Evolutionary conservation across 2,888 invertebrate species (phyloP), one percentile per base, ranked within the genome.

Genomic region (Callimorpha dominula): DNA sequence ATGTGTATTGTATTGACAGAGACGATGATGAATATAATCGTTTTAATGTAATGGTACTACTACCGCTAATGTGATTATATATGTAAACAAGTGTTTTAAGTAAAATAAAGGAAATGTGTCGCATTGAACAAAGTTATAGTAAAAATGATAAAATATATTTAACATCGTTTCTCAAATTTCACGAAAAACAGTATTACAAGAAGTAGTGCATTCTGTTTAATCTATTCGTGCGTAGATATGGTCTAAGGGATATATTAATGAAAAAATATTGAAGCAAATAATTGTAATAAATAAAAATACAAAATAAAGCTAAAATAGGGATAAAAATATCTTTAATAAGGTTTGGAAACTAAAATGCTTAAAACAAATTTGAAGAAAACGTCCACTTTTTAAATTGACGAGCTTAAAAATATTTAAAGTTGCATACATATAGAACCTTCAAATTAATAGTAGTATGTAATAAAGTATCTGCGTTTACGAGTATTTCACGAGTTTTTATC

Each of bases 341-440:
- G 5, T 40, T 31, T 50, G 5, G 17, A 42, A 54, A 67, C 5
- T 42, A 54, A 54, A 42, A 67, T 54, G 43, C 46, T 63, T 52
- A 46, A 67, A 52, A 67, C 6, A 46, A 60, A 68, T 54, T 54
- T 20, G 9, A 57, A 68, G 17, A 70, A 70, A 71, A 77, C 82
- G 81, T 81, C 81, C 82, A 80, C 31, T 69, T 74, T 75, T 74
- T 52, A 20, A 73, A 74, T 49, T 66, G 57, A 76, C 72, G 76
- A 80, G 81, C 81, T 81, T 81, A 73, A n/a, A 66, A 62, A 57
- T 46, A 50, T 63, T 71, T 49, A 63, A 65, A 62, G n/a, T 71
- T 57, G 65, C 46, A 68, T 60, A 68, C n/a, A 43, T 20, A 8
- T n/a, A n/a, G 42, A 67, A 57, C 1, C 11, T 60, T 65, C n/a